Base-by-base conservation (phyloP, 2,888 invertebrate genomes). In the Thymelicus sylvestris region DNA sequence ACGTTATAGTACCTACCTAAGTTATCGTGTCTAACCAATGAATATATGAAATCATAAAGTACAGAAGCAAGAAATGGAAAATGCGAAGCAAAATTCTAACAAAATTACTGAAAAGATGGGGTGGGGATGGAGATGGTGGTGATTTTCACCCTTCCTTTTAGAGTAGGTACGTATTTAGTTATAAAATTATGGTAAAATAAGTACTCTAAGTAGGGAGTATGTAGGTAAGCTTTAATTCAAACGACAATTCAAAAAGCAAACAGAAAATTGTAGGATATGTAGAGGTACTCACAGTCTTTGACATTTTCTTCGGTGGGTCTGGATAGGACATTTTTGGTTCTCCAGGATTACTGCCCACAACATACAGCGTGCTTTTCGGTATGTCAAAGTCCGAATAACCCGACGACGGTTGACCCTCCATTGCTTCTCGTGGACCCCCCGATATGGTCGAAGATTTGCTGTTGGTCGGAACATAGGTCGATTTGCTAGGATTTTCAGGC, bases 251-350 rank as follows among this genome's bases (percentile, higher is more conserved):
- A 48, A 24, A 47, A 47, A 31, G 12, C 47, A 52, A 2, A 52
- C 19, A 52, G 19, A 52, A 19, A 19, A 19, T 6, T 6, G 19
- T n/a, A 15, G 2, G n/a, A 5, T 31, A 31, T 31, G 3, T 47
- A 47, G 12, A 52, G 47, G 19, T 39, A 77, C 81, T 81, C 81
- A 92, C 93, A 76, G 91, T 90, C 83, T 93, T 93, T 5, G 93
- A 91, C 69, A 92, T 89, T 81, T 92, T 93, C 80, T 92, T 92
- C 2, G 93, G 91, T 8, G 91, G 85, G 76, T 93, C 93, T 66
- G 82, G 84, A 76, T 92, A 93, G 0, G 87, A 89, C 87, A 91
- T 92, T 79, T 93, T 93, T 19, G 93, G 93, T 74, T 93, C 93
- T 5, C 93, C 93, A 2, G 93, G 93, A 74, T 93, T 92, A 76